A percentile compares a stretch with the other conserved stretches of the same genome.
Conservation (phyloP, 2,888 invertebrate genomes). For the Dicranocentrus wangi region DNA sequence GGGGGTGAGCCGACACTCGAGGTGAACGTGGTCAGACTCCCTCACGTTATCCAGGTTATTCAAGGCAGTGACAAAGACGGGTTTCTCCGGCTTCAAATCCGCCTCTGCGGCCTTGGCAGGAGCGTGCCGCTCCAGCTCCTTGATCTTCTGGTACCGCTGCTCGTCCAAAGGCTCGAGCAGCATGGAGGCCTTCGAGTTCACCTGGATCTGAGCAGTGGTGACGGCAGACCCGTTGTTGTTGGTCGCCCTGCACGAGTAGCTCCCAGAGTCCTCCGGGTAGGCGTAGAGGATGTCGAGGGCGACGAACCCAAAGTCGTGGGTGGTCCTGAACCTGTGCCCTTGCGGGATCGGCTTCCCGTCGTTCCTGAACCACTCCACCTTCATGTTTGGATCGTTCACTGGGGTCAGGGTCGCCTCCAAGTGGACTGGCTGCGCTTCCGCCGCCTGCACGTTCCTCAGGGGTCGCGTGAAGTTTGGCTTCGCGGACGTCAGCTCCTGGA, state of each 20-base stretch:
- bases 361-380: conserved; percentile 94
- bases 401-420: conserved; percentile 96
- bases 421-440: conserved; percentile 92
- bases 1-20: conserved; percentile 93
- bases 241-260: conserved; percentile 95
- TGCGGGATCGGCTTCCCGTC: conserved; percentile 94
- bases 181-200: conserved; percentile 83
- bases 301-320: conserved; percentile 97
- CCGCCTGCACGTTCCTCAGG: conserved; percentile 86
- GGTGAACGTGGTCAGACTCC: conserved; percentile 73
- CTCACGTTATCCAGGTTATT: conserved; percentile 75
- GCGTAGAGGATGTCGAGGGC: conserved; percentile 97
- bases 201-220: conserved; percentile 91
- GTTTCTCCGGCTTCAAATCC: conserved; percentile 86
- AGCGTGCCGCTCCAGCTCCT: conserved; percentile 87
- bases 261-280: conserved; percentile 97
- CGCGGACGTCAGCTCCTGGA: conserved; percentile 80
- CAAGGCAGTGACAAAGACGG: conserved; percentile 92
- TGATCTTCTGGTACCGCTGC: conserved; percentile 90
- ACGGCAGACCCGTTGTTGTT: conserved; percentile 97
- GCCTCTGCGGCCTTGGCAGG: conserved; percentile 84
- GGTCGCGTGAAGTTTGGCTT: conserved; percentile 93
- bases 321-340: conserved; percentile 94
- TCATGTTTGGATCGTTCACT: conserved; percentile 98
- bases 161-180: conserved; percentile 90